Percentiles rank a stretch among this genome's conserved stretches.
phyloP scores from a whole-genome alignment of 2,797 vertebrate species.

The Erpetoichthys calabaricus region DNA sequence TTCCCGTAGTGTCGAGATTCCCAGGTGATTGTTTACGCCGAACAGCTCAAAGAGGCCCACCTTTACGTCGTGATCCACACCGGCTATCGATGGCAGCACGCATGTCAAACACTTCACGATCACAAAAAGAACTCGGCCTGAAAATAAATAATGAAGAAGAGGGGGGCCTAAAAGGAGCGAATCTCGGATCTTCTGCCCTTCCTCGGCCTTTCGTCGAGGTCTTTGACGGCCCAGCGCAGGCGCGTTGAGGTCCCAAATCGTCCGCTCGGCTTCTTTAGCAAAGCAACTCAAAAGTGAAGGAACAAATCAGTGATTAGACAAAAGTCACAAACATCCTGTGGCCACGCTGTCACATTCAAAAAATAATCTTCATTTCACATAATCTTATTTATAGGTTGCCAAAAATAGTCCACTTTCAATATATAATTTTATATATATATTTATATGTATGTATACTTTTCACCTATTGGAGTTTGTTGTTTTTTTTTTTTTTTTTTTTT shows the following conservation, averaged over 20 bases:
- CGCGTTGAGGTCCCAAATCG: too few relatives aligned
- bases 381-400: slow-evolving; percentile 51
- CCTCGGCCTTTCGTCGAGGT: too few relatives aligned
- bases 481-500: slow-evolving; percentile 34
- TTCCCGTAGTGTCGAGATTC: slow-evolving; percentile 14
- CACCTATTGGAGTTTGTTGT: slow-evolving; percentile 70
- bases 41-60: too few relatives aligned
- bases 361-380: slow-evolving; percentile 53
- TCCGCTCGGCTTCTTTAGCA: slow-evolving; percentile 34
- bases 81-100: slow-evolving; percentile 5
- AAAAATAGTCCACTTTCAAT: slow-evolving; percentile 50
- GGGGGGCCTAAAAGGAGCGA: too few relatives aligned
- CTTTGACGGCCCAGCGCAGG: too few relatives aligned
- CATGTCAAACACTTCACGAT: too few relatives aligned
- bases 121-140: too few relatives aligned
- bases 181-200: too few relatives aligned
- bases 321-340: slow-evolving; percentile 59
- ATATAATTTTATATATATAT: slow-evolving; percentile 23
- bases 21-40: slow-evolving; percentile 1
- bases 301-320: slow-evolving; percentile 66
- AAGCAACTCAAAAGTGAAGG: slow-evolving; percentile 60
- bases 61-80: slow-evolving; percentile 15
- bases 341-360: slow-evolving; percentile 66
- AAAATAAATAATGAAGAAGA: too few relatives aligned
- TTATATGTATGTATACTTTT: slow-evolving; percentile 37